Evolutionary conservation across 2,888 invertebrate genomes (phyloP).

Genomic region (Flexamia atlantica): DNA sequence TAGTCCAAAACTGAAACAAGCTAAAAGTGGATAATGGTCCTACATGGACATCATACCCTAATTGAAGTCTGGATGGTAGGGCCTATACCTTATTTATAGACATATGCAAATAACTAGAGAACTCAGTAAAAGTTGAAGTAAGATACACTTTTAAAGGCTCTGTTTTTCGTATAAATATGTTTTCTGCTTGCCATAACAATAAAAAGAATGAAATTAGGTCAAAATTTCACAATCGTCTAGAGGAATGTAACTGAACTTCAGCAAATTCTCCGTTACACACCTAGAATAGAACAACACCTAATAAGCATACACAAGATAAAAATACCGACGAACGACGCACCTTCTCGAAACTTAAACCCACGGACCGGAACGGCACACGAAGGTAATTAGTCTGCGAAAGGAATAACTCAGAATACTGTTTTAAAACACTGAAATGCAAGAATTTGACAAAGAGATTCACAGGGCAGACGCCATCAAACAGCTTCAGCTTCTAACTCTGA

Average conservation of each 20-base stretch:
- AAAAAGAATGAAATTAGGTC: neutral
- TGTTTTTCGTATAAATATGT: no score
- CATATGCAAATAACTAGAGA: no score
- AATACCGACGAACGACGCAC: slow-evolving; percentile 17
- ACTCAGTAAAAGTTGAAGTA: no score
- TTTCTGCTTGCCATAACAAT: neutral
- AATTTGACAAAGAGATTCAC: neutral
- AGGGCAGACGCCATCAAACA: neutral
- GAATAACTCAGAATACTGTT: neutral
- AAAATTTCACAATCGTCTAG: slow-evolving; percentile 1
- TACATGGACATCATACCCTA: no score
- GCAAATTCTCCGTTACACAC: neutral
- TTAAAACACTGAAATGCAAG: no score
- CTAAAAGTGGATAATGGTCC: no score
- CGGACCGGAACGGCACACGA: neutral
- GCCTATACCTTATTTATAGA: no score
- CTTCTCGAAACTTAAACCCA: slow-evolving; percentile 1
- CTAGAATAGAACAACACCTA: slow-evolving; percentile 1
- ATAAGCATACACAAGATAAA: slow-evolving; percentile 3
- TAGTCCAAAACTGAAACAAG: no score
- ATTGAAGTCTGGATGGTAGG: no score
- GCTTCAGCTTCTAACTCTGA: no score
- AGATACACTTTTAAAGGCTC: no score
- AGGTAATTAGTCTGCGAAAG: neutral
- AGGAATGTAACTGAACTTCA: neutral